Conservation (phyloP, 2,888 invertebrate genomes). For the Epistrophella euchroma region DNA sequence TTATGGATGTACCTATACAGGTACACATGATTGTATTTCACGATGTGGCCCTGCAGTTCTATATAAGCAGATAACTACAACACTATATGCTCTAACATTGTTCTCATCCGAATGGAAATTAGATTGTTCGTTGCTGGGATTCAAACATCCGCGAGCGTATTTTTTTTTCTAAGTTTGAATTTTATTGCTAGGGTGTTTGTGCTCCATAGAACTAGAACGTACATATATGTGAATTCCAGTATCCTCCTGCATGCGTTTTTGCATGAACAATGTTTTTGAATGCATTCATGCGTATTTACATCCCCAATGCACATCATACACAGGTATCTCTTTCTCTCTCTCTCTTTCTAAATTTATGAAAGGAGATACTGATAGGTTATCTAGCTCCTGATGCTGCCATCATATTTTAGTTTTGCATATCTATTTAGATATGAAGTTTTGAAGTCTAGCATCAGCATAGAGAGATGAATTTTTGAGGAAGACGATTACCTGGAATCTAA, state of each 20-base stretch:
- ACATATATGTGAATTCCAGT: not conserved
- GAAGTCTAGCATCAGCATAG: not conserved
- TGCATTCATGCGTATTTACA: constrained; percentile 73
- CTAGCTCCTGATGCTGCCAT: constrained; percentile 20
- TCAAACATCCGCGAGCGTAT: constrained; percentile 61
- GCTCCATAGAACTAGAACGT: not conserved
- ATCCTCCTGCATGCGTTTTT: constrained; percentile 49
- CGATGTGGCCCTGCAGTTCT: constrained; percentile 36
- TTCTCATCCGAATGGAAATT: constrained; percentile 68
- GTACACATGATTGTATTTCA: no score
- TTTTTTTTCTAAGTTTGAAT: constrained; percentile 43
- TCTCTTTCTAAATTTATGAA: constrained; percentile 3
- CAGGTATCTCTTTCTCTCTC: constrained; percentile 1
- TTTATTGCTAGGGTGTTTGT: constrained; percentile 11
- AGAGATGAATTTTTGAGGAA: constrained; percentile 32
- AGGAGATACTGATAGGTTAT: constrained; percentile 23
- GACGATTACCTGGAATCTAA: constrained; percentile 61
- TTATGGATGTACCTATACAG: no score
- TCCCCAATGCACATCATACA: constrained; percentile 43
- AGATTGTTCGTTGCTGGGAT: constrained; percentile 71
- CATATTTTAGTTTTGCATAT: constrained; percentile 50
- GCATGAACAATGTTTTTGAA: constrained; percentile 55
- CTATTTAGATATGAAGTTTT: constrained; percentile 16
- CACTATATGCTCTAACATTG: constrained; percentile 44
- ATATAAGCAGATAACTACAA: constrained; percentile 15